These are phyloP conservation scores for Brachyrhaphis roseni DNA, from an alignment of 2,797 vertebrate genomes.

Conservation along the genomic window DNA sequence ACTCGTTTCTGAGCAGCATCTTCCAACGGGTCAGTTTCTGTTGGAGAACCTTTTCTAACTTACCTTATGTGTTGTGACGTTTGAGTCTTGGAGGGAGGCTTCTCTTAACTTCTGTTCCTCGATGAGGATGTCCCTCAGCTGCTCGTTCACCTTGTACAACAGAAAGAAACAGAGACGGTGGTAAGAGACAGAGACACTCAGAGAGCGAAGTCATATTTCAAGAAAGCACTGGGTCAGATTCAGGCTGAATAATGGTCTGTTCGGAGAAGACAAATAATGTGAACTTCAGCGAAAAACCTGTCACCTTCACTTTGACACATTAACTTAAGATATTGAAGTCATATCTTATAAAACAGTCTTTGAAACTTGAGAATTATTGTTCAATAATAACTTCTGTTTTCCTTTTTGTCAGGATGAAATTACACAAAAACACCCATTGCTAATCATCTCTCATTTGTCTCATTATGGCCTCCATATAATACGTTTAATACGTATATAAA, in stretches of 20 bases:
- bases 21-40: background rate
- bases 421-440: background rate
- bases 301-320: constrained; percentile 17
- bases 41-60: constrained; percentile 9
- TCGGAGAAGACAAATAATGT: constrained; percentile 11
- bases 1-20: background rate
- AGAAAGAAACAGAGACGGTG: constrained; percentile 4
- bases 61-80: constrained; percentile 80
- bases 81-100: constrained; percentile 78
- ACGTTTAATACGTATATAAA: background rate
- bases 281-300: constrained; percentile 30
- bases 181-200: background rate
- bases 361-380: background rate
- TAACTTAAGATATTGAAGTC: background rate
- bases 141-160: constrained; percentile 88
- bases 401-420: background rate
- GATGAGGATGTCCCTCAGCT: constrained; percentile 91
- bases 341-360: background rate
- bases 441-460: background rate
- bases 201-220: constrained; percentile 42
- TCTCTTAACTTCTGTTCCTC: constrained; percentile 90
- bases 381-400: background rate
- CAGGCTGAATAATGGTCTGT: constrained; percentile 45
- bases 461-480: background rate
- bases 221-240: constrained; percentile 19